Percentiles rank a stretch among this genome's conserved stretches.
phyloP scores from a whole-genome alignment of 2,113 vertebrate species.

The Ivindomyrus marchei region DNA sequence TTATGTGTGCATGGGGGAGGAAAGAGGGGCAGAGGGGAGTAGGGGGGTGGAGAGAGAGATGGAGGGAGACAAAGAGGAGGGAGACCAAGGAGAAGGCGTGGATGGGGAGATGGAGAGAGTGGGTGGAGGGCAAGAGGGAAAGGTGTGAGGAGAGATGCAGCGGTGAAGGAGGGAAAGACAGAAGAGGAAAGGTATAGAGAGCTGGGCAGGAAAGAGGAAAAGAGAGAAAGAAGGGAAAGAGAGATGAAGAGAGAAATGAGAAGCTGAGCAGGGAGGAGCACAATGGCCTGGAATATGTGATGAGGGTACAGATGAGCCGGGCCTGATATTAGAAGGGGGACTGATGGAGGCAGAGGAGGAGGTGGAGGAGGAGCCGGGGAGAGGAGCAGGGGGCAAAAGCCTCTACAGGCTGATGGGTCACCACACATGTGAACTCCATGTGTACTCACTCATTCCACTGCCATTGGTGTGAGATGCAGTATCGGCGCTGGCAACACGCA shows the following conservation, averaged over 20 bases:
- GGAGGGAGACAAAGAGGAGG: background rate
- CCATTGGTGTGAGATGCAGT: background rate
- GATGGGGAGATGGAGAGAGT: background rate
- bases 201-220: background rate
- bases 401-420: conserved; percentile 50
- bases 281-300: background rate
- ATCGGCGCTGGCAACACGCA: background rate
- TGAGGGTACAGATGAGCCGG: conserved; percentile 10
- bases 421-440: conserved; percentile 8
- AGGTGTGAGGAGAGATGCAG: background rate
- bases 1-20: background rate
- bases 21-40: background rate
- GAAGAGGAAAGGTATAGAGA: background rate
- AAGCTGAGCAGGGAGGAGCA: background rate
- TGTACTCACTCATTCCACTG: background rate
- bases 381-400: conserved; percentile 52
- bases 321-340: conserved; percentile 40
- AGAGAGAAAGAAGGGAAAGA: background rate
- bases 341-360: conserved; percentile 50
- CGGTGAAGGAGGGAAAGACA: background rate
- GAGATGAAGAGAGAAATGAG: background rate
- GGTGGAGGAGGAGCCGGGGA: conserved; percentile 49
- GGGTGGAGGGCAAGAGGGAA: background rate
- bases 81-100: background rate
- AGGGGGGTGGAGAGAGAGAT: background rate